Base-by-base conservation (phyloP, 2,888 invertebrate genomes). In the Bombylius major region DNA sequence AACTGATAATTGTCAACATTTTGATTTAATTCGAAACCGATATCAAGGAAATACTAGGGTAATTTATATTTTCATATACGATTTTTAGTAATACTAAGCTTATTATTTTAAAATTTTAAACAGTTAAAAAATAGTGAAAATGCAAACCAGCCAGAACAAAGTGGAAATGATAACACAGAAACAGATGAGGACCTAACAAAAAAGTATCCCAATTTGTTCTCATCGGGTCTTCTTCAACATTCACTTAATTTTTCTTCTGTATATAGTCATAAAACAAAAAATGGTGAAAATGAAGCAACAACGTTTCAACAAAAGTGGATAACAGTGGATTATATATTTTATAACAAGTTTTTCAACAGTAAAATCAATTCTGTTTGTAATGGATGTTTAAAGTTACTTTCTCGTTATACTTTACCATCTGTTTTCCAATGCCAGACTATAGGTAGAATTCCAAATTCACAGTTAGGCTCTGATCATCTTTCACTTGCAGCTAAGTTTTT, bases 251-350 rank as follows among this genome's bases (percentile, higher is more conserved):
- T 93, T 3, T 67, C 72, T 39, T 89, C 90, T 5, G 85, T 82
- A 1, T 91, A 91, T 69, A 68, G 76, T 36, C 82, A 83, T 64
- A 65, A 64, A 42, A 74, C 76, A 1, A 31, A 13, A 1, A 56
- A 64, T 0, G 67, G 75, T 23, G 75, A 74, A 50, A 57, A 55
- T 0, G 86, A 84, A 66, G 88, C 83, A 0, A 87, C 92, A 6
- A 91, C 93, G 0, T 81, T 78, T 69, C 94, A 94, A 65, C 75
- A 82, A 52, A 68, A 74, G 50, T 89, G 89, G 87, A 73, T 84
- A 54, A 87, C 84, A 0, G 94, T 96, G 0, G 96, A 97, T 75
- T 95, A 94, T 68, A 92, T 97, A 59, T 92, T 94, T 71, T 92
- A 87, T 63, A 84, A 83, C 51, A 64, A 70, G 56, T 67, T 66